A percentile compares a stretch with the other conserved stretches of the same genome.
Conservation (phyloP, 2,113 vertebrate genomes). For the Garra rufa region DNA sequence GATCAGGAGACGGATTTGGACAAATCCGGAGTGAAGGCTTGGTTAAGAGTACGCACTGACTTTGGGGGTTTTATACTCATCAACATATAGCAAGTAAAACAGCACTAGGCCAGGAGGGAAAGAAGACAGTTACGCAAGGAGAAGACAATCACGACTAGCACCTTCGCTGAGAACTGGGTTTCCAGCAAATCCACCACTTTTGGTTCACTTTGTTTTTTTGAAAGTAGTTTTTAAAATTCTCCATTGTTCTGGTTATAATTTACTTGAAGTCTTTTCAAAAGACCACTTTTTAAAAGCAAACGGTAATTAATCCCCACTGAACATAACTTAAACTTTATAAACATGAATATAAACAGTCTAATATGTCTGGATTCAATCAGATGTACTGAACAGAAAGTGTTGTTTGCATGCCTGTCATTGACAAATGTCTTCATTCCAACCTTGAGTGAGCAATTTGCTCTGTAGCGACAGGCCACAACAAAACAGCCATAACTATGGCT, state of each 20-base stretch:
- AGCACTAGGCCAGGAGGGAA: constrained; percentile 10
- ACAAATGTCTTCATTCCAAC: not conserved
- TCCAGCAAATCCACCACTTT: too few relatives aligned
- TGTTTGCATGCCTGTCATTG: not conserved
- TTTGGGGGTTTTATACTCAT: constrained; percentile 49
- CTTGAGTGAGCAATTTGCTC: not conserved
- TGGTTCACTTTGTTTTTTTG: not conserved
- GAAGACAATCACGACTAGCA: constrained; percentile 5
- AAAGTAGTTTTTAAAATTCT: not conserved
- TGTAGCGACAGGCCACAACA: not conserved
- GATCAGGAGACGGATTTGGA: constrained; percentile 75
- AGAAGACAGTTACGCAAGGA: constrained; percentile 16
- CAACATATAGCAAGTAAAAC: constrained; percentile 24
- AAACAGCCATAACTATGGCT: not conserved
- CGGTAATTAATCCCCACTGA: not conserved
- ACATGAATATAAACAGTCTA: not conserved
- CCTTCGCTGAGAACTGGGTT: not conserved
- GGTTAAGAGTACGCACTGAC: constrained; percentile 51
- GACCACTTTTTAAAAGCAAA: not conserved
- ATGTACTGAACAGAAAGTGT: not conserved
- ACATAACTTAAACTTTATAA: not conserved
- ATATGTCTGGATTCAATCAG: not conserved
- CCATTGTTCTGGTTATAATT: not conserved
- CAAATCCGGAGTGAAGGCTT: constrained; percentile 66
- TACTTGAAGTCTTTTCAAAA: not conserved